Percentiles rank a stretch among this genome's conserved stretches.
Evolutionary conservation across 2,113 vertebrate genomes (phyloP).

Genomic region (Neomonachus schauinslandi): DNA sequence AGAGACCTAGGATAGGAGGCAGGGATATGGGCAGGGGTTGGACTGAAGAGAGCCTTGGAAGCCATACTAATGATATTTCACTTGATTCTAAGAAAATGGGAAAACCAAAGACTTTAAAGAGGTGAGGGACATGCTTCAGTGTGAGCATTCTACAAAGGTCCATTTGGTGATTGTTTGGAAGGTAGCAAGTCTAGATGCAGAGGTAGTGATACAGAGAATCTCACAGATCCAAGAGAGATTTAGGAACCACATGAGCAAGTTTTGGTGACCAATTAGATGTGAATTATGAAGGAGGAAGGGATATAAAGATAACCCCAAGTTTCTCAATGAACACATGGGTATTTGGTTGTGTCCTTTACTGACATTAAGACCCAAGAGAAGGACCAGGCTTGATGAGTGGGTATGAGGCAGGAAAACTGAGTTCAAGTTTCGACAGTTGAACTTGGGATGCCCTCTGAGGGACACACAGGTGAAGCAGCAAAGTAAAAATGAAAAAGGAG

Average conservation of each 20-base stretch:
- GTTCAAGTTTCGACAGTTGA: background rate
- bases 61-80: background rate
- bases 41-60: background rate
- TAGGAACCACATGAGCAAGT: background rate
- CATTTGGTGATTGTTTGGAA: background rate
- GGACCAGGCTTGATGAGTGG: background rate
- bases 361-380: background rate
- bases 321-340: background rate
- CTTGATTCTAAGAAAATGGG: background rate
- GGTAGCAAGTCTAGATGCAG: background rate
- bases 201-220: background rate
- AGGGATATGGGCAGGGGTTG: background rate
- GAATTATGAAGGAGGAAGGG: background rate
- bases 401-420: background rate
- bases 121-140: background rate
- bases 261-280: background rate
- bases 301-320: background rate
- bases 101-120: background rate
- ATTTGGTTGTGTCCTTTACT: background rate
- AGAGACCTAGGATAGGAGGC: background rate
- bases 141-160: background rate
- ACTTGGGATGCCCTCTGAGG: background rate
- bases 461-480: background rate
- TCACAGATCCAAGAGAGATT: background rate
- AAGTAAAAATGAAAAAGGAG: background rate